Evolutionary conservation across 2,888 invertebrate species (phyloP).

Genomic region (Bellardia pandia): DNA sequence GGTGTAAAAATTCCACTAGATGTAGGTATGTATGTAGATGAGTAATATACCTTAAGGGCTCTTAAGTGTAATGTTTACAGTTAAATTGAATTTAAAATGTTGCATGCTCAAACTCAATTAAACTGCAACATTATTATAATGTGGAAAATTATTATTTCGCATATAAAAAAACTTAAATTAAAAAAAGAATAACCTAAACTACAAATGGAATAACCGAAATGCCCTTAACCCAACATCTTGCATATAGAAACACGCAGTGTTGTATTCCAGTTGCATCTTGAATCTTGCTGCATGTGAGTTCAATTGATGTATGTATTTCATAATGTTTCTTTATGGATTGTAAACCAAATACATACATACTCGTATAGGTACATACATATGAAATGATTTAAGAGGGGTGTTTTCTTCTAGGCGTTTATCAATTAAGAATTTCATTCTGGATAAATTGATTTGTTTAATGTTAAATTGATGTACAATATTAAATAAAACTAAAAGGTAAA

Average conservation of each 20-base stretch:
- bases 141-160: slow-evolving; percentile 65
- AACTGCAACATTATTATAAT: slow-evolving; percentile 69
- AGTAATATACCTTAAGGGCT: slow-evolving; percentile 67
- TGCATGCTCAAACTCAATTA: slow-evolving; percentile 77
- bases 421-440: slow-evolving; percentile 58
- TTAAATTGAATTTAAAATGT: slow-evolving; percentile 80
- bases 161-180: slow-evolving; percentile 17
- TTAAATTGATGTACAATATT: slow-evolving; percentile 41
- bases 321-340: slow-evolving; percentile 36
- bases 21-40: neutral
- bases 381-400: slow-evolving; percentile 47
- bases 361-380: neutral
- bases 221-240: slow-evolving; percentile 15
- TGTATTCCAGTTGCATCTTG: neutral
- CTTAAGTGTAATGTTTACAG: slow-evolving; percentile 80
- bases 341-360: neutral
- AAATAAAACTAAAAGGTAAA: slow-evolving; percentile 17
- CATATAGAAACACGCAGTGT: neutral
- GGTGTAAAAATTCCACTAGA: neutral
- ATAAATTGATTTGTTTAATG: slow-evolving; percentile 71
- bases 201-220: slow-evolving; percentile 48
- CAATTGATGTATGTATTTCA: slow-evolving; percentile 12
- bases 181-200: slow-evolving; percentile 12
- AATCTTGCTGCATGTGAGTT: neutral
- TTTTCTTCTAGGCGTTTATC: slow-evolving; percentile 65